phyloP scores from a whole-genome alignment of 1,140 invertebrate genomes.

The Camponotus floridanus region DNA sequence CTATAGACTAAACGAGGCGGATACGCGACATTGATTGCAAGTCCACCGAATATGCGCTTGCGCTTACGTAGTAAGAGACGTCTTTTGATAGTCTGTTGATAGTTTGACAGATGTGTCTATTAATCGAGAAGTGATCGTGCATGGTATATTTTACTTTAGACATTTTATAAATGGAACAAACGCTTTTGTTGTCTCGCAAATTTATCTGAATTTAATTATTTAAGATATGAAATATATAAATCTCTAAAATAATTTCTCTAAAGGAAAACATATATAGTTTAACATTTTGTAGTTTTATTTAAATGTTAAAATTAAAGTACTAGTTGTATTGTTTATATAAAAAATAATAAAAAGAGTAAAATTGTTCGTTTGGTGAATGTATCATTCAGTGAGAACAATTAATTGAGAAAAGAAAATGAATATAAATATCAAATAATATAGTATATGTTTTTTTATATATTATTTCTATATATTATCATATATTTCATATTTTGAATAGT shows the following conservation, averaged over 20 bases:
- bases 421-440: not conserved
- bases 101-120: conserved; percentile 9
- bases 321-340: not conserved
- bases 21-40: conserved; percentile 58
- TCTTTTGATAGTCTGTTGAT: not conserved
- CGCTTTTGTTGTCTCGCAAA: not conserved
- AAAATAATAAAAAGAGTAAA: not conserved
- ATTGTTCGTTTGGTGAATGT: not conserved
- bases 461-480: not conserved
- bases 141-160: not conserved
- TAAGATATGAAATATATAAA: not conserved
- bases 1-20: conserved; percentile 26
- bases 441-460: conserved; percentile 3
- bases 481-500: not conserved
- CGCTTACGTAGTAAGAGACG: not conserved
- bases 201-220: not conserved
- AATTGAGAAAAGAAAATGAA: not conserved
- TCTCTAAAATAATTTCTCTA: not conserved
- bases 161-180: not conserved
- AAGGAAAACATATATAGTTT: not conserved
- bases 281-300: not conserved
- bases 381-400: not conserved
- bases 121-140: not conserved
- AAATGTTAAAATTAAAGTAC: not conserved
- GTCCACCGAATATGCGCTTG: conserved; percentile 8